phyloP scores from a whole-genome alignment of 2,888 invertebrate genomes.

The Tiphia femorata region DNA sequence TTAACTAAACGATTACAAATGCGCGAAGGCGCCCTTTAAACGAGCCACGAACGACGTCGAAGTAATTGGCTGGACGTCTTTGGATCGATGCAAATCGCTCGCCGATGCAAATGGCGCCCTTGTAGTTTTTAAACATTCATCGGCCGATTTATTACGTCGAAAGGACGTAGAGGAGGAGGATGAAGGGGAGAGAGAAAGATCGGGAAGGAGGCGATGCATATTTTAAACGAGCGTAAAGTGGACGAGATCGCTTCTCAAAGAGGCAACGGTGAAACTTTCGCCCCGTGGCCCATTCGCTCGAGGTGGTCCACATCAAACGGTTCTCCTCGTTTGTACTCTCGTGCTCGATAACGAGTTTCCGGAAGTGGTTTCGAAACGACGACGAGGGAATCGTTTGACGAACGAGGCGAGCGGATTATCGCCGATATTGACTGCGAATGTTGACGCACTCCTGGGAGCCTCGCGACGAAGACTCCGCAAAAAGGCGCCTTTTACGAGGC shows the following conservation, averaged over 20 bases:
- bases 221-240: slow-evolving; percentile 6
- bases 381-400: too few relatives aligned
- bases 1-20: slow-evolving; percentile 1
- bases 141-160: slow-evolving; percentile 2
- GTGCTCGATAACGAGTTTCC: slow-evolving; percentile 49
- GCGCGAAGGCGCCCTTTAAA: not conserved
- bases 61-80: slow-evolving; percentile 13
- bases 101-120: slow-evolving; percentile 8
- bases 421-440: too few relatives aligned
- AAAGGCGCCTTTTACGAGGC: too few relatives aligned
- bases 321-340: slow-evolving; percentile 21
- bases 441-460: too few relatives aligned
- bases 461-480: too few relatives aligned
- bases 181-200: slow-evolving; percentile 18
- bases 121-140: not conserved
- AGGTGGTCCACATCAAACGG: slow-evolving; percentile 39
- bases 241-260: slow-evolving; percentile 5
- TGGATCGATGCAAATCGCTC: slow-evolving; percentile 7
- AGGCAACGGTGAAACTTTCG: not conserved
- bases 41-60: slow-evolving; percentile 1
- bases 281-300: slow-evolving; percentile 30
- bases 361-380: too few relatives aligned
- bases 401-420: too few relatives aligned
- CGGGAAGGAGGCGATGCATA: not conserved
- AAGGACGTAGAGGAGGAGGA: not conserved